Evolutionary conservation across 2,888 invertebrate genomes (phyloP), one percentile per base, ranked within the genome.

Genomic region (Tetrapedia diversipes): DNA sequence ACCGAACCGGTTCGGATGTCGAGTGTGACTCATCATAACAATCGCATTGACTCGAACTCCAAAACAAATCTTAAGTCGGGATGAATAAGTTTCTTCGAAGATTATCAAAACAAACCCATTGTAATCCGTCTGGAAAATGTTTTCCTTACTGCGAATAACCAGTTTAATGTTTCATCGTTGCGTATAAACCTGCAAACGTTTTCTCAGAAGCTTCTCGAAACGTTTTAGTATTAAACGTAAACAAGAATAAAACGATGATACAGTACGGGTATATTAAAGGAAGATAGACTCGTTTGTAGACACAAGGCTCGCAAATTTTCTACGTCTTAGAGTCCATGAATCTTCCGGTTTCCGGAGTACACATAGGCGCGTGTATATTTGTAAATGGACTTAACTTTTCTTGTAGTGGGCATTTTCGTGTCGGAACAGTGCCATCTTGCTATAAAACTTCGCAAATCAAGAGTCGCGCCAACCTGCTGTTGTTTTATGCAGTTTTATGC

Each of bases 381-480:
- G 64, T 60, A 76, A 80, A 72, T 56, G 47, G 47, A 43, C 56
- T 68, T 43, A 71, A 76, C 67, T 71, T 70, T 63, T 65, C 49
- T 39, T 29, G 39, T 53, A 64, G 10, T n/a, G 29, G 22, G 14
- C 22, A 56, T 73, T 73, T 49, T 53, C 60, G 19, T 73, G 56
- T 45, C 61, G 65, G 72, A 65, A 64, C 45, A 56, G 29, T 65
- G 64, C 61, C 64, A 66, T 78, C 73, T 78, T 78, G 56, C 65
- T 60, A 64, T 68, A 71, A 78, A 79, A 79, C 68, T 79, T 78
- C 19, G 73, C 79, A 72, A 78, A 79, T 77, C 73, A 79, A 56
- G 73, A 73, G 56, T 61, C 56, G 54, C 39, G 60, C 60, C 29
- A 16, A 37, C 54, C 61, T 41, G 65, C 19, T 41, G 57, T 53